Evolutionary conservation across 2,888 invertebrate species (phyloP).

Genomic region (Dasysyrphus tricinctus): DNA sequence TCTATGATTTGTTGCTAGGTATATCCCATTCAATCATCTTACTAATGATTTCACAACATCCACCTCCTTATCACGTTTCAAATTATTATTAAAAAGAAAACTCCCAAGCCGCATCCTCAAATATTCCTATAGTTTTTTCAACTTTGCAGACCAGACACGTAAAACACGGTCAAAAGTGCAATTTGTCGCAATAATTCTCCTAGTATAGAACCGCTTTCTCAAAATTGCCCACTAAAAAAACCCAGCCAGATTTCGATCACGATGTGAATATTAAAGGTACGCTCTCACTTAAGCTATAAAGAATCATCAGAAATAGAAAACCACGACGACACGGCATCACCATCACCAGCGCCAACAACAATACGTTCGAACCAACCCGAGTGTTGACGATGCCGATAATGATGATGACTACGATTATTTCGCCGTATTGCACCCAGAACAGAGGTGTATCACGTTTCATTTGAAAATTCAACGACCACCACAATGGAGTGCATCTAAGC

Average conservation of each 20-base stretch:
- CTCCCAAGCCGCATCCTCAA: neutral
- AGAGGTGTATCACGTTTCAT: slow-evolving; percentile 60
- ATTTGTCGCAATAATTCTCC: slow-evolving; percentile 70
- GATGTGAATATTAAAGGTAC: slow-evolving; percentile 57
- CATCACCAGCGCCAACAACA: neutral
- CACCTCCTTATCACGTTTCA: slow-evolving; percentile 9
- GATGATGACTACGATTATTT: slow-evolving; percentile 70
- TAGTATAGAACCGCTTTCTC: slow-evolving; percentile 59
- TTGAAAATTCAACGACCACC: slow-evolving; percentile 33
- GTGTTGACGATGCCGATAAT: slow-evolving; percentile 67
- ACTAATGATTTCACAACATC: neutral
- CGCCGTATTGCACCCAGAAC: slow-evolving; percentile 56
- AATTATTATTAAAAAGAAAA: neutral
- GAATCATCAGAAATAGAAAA: slow-evolving; percentile 24
- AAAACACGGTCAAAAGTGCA: slow-evolving; percentile 70
- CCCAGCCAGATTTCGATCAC: slow-evolving; percentile 65
- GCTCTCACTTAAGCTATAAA: slow-evolving; percentile 46
- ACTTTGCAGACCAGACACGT: slow-evolving; percentile 22
- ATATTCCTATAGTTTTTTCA: neutral
- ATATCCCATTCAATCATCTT: slow-evolving; percentile 8
- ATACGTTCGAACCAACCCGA: slow-evolving; percentile 12
- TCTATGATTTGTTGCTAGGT: neutral
- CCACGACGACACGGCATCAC: slow-evolving; percentile 2
- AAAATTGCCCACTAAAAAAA: slow-evolving; percentile 49
- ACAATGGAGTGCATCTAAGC: slow-evolving; percentile 3